Base-by-base conservation (phyloP, 1,140 invertebrate genomes). In the Sitobion miscanthi region DNA sequence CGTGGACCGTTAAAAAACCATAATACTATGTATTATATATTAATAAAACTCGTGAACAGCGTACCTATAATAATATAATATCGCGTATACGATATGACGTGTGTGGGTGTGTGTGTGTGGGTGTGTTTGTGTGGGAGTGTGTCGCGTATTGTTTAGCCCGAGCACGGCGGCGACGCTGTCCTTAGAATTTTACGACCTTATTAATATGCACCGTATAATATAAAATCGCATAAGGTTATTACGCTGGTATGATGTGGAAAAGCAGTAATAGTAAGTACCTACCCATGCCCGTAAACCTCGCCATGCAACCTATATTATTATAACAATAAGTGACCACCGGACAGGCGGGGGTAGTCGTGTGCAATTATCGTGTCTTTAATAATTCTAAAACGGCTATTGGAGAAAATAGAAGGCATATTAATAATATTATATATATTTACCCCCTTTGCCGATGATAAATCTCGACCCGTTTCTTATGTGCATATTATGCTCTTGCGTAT, bases 151-250 rank as follows among this genome's bases (percentile, higher is more conserved):
- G 62, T 69, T 69, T 69, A 69, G 62, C 62, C 62, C 11, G 30
- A 87, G 42, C n/a, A 1, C 20, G 11, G 3, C 23, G 9, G 6
- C 8, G 21, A 11, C 89, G 52, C 21, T 45, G 89, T 88, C 89
- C 89, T 90, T 45, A 45, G 54, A 90, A 90, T 90, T 90, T 90
- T 90, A 62, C 54, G 89, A 90, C 54, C 89, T 90, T 42, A 90
- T 90, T 62, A 90, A 90, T 45, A 57, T 90, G 52, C 88, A 38
- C 77, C 77, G 20, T 82, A 35, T 89, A 52, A 35, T 89, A 52
- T 90, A 90, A 49, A 17, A 49, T 52, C n/a, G 49, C 20, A 57
- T 90, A 62, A 62, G n/a, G 35, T 85, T 85, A 82, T 82, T 85
- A 23, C 85, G 25, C 30, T 47, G 0, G 35, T 82, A 38, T 38